A percentile compares a stretch with the other conserved stretches of the same genome.
These are phyloP conservation scores for Aphis craccivora DNA, from an alignment of 1,140 invertebrate species.

Conservation along the genomic window DNA sequence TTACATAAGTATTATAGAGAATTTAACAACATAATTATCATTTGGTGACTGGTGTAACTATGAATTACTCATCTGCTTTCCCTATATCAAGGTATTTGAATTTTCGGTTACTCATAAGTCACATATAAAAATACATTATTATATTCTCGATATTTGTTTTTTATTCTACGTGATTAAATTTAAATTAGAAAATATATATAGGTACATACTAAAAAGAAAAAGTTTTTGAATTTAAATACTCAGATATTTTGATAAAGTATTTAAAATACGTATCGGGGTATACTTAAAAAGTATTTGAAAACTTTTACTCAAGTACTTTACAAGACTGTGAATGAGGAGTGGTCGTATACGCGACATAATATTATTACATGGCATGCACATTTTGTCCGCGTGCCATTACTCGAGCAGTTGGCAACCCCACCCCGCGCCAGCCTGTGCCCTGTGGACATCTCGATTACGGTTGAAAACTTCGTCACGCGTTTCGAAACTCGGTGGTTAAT, in stretches of 20 bases:
- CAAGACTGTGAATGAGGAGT: background rate
- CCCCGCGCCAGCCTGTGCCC: too few species aligned
- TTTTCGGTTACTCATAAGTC: background rate
- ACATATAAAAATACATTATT: too few species aligned
- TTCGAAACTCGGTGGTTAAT: background rate
- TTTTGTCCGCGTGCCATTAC: too few species aligned
- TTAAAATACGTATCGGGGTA: too few species aligned
- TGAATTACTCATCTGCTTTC: background rate
- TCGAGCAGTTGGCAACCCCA: background rate
- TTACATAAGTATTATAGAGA: background rate
- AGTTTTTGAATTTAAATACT: background rate
- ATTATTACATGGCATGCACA: background rate
- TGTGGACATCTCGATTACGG: background rate
- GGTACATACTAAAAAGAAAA: background rate
- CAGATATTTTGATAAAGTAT: too few species aligned
- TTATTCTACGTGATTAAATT: background rate
- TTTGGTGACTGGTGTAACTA: background rate
- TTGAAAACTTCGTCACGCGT: background rate
- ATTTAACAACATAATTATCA: background rate
- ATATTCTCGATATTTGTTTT: background rate
- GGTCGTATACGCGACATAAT: background rate
- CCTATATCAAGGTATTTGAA: background rate
- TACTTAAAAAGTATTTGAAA: too few species aligned
- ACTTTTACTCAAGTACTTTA: too few species aligned
- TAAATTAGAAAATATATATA: background rate